A percentile compares a stretch with the other conserved stretches of the same genome.
These are phyloP conservation scores for Mystacornis crossleyi DNA, from an alignment of 2,113 vertebrate species.

Conservation along the genomic window DNA sequence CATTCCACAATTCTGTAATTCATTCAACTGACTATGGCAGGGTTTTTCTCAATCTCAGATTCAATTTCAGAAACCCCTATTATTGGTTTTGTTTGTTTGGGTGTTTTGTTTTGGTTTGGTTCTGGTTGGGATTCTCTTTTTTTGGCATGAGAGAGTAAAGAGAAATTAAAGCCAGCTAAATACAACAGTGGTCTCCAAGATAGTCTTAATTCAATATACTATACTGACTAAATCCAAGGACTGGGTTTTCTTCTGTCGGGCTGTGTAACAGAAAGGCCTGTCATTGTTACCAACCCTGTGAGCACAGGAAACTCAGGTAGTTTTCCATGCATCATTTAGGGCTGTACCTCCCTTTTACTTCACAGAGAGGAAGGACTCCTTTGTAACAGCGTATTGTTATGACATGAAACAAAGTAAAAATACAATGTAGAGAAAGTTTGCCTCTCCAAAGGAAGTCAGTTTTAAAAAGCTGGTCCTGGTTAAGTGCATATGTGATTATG, in stretches of 20 bases:
- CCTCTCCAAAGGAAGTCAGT: neutral
- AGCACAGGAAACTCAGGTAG: neutral
- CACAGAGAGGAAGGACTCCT: neutral
- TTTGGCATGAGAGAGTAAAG: neutral
- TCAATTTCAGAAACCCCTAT: neutral
- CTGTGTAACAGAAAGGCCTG: neutral
- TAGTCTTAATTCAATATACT: neutral
- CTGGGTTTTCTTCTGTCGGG: neutral
- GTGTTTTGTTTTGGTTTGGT: neutral
- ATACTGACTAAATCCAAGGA: neutral
- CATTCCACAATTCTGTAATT: neutral
- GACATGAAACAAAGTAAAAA: neutral
- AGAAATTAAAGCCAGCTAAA: neutral
- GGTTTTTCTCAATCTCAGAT: fast-evolving
- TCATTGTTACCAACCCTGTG: fast-evolving
- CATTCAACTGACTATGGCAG: neutral
- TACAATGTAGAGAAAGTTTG: neutral
- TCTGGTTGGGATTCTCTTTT: neutral
- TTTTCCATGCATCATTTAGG: neutral
- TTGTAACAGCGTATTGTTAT: neutral
- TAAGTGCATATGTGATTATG: neutral
- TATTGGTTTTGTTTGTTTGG: neutral
- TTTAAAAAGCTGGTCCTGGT: neutral
- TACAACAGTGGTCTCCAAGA: neutral
- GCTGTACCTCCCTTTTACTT: neutral